Conservation (phyloP, 2,797 vertebrate species). For the Natrix natrix region DNA sequence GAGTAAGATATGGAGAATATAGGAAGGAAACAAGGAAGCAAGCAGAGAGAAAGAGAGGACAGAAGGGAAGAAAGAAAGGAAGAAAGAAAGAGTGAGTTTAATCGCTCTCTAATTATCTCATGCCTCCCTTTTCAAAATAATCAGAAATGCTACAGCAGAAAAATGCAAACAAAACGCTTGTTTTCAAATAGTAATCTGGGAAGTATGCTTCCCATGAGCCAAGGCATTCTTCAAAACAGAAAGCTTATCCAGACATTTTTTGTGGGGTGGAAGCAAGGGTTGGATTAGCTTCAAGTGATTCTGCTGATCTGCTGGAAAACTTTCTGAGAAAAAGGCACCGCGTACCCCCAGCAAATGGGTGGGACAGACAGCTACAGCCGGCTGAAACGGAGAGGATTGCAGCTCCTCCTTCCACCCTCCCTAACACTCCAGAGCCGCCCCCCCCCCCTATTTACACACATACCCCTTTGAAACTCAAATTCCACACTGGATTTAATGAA, state of each 20-base stretch:
- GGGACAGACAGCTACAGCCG: not conserved
- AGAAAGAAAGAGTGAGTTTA: not conserved
- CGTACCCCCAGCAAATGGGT: conserved; percentile 11
- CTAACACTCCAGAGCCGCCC: not conserved
- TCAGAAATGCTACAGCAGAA: not conserved
- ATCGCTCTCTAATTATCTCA: conserved; percentile 18
- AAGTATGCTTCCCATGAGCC: conserved; percentile 20
- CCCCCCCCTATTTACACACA: conserved; percentile 22
- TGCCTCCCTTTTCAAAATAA: not conserved
- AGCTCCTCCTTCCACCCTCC: too few relatives aligned
- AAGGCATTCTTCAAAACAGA: conserved; percentile 32
- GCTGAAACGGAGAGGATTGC: not conserved
- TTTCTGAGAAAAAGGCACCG: conserved; percentile 36
- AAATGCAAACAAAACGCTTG: conserved; percentile 11
- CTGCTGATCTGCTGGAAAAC: not conserved
- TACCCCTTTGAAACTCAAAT: conserved; percentile 26
- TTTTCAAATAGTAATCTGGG: conserved; percentile 36
- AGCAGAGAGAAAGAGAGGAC: not conserved
- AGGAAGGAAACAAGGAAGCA: not conserved
- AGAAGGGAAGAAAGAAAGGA: not conserved
- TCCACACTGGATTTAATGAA: conserved; percentile 17
- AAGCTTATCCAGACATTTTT: conserved; percentile 14
- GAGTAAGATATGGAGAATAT: too few relatives aligned
- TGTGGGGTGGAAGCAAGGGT: not conserved
- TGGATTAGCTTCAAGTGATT: conserved; percentile 28